phyloP scores from a whole-genome alignment of 2,113 vertebrate genomes.

The Sakesphorus luctuosus region DNA sequence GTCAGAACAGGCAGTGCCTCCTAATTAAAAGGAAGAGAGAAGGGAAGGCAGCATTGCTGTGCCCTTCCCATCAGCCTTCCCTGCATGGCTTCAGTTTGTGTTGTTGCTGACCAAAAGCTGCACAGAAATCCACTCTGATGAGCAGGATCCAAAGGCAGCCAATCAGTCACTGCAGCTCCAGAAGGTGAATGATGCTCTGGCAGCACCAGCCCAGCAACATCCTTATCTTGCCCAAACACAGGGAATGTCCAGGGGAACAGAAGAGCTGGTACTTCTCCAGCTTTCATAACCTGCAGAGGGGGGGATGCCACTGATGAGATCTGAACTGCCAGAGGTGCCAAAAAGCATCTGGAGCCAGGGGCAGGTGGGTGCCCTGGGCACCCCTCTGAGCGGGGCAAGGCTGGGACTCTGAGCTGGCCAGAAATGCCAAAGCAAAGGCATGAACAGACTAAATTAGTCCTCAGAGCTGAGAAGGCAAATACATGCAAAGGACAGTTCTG shows the following conservation, averaged over 20 bases:
- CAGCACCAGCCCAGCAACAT: slow-evolving; percentile 53
- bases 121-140: slow-evolving; percentile 8
- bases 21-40: neutral
- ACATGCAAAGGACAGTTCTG: neutral
- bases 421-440: neutral
- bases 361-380: neutral
- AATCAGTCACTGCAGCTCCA: slow-evolving; percentile 14
- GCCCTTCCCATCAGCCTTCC: neutral
- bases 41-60: neutral
- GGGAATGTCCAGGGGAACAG: neutral
- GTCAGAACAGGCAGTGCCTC: neutral
- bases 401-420: neutral
- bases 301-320: neutral
- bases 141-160: neutral
- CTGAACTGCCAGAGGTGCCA: neutral
- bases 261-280: neutral
- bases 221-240: slow-evolving; percentile 18
- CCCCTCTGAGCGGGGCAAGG: neutral
- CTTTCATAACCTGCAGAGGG: neutral
- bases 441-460: neutral
- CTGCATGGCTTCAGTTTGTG: neutral
- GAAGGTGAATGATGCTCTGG: neutral
- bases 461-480: neutral
- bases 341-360: neutral
- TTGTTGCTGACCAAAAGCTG: slow-evolving; percentile 33